Evolutionary conservation across 1,140 invertebrate genomes (phyloP).

Genomic region (Drosophila miranda): DNA sequence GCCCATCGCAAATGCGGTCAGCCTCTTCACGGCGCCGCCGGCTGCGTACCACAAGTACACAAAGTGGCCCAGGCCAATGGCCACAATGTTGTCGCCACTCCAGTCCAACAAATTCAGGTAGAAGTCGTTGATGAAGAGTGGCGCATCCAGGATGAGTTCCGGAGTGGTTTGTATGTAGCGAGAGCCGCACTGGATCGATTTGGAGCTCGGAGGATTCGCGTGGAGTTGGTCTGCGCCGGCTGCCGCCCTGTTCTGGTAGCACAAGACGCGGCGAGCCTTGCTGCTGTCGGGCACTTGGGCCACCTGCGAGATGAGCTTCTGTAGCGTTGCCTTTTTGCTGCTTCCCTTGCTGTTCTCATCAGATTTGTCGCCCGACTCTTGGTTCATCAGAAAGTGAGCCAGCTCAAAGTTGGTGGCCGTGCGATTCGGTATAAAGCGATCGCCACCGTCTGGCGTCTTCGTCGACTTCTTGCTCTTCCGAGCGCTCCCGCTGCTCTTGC

Average conservation of each 20-base stretch:
- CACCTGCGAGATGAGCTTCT: conserved; percentile 88
- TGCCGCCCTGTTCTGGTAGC: conserved; percentile 93
- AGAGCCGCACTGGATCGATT: conserved; percentile 88
- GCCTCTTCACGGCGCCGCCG: conserved; percentile 93
- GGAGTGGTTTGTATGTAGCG: conserved; percentile 96
- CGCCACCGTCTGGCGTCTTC: conserved; percentile 89
- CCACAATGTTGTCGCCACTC: conserved; percentile 95
- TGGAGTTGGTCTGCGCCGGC: conserved; percentile 90
- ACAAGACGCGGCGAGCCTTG: conserved; percentile 64
- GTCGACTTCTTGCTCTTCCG: conserved; percentile 73
- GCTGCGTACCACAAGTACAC: conserved; percentile 98
- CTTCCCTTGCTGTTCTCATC: conserved; percentile 82
- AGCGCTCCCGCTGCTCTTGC: conserved; percentile 85
- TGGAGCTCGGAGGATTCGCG: conserved; percentile 92
- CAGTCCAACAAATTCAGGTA: conserved; percentile 98
- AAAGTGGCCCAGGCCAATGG: conserved; percentile 92
- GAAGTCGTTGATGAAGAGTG: conserved; percentile 98
- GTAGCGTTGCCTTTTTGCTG: conserved; percentile 82
- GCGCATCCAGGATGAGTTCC: conserved; percentile 97
- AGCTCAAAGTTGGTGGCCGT: conserved; percentile 94
- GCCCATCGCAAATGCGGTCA: conserved; percentile 90
- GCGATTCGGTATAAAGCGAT: conserved; percentile 95
- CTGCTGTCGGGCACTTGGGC: conserved; percentile 87
- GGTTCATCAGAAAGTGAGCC: conserved; percentile 90
- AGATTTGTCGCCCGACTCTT: conserved; percentile 83